phyloP scores from a whole-genome alignment of 2,113 vertebrate genomes.

The Pygathrix nemaeus region DNA sequence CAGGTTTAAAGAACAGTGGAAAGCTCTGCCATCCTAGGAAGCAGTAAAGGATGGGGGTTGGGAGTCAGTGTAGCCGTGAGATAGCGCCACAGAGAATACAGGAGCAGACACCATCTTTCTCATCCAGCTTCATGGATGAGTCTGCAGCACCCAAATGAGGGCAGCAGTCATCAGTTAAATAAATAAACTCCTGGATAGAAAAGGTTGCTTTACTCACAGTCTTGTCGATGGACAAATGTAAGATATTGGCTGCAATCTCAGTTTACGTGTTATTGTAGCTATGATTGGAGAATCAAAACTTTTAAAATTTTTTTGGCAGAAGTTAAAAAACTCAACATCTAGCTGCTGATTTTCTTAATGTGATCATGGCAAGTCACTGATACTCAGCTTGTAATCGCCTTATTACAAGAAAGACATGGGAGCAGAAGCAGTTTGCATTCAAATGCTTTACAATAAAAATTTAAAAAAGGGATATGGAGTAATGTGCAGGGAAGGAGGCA shows the following conservation, averaged over 20 bases:
- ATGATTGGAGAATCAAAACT: neutral
- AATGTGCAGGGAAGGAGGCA: rapidly evolving
- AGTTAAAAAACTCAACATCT: neutral
- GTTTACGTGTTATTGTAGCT: neutral
- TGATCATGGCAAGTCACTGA: neutral
- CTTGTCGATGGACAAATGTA: neutral
- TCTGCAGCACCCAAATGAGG: neutral
- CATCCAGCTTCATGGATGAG: rapidly evolving
- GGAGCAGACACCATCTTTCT: neutral
- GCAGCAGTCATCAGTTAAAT: neutral
- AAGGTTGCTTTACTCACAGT: neutral
- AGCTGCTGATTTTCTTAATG: neutral
- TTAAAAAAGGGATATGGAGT: rapidly evolving
- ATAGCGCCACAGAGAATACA: no score
- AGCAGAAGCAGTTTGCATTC: neutral
- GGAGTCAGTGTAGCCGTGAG: neutral
- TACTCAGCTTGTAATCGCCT: neutral
- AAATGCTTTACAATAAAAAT: neutral
- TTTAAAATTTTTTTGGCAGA: neutral
- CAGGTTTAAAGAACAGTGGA: neutral
- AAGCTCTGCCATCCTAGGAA: neutral
- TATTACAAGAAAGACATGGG: neutral
- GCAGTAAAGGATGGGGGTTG: neutral
- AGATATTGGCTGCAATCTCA: neutral
- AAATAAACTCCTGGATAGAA: neutral